Percentiles rank a stretch among this genome's conserved stretches.
Evolutionary conservation across 53 echinoderm and acorn worm species (phyloP).

Genomic region (Arbacia lixula): DNA sequence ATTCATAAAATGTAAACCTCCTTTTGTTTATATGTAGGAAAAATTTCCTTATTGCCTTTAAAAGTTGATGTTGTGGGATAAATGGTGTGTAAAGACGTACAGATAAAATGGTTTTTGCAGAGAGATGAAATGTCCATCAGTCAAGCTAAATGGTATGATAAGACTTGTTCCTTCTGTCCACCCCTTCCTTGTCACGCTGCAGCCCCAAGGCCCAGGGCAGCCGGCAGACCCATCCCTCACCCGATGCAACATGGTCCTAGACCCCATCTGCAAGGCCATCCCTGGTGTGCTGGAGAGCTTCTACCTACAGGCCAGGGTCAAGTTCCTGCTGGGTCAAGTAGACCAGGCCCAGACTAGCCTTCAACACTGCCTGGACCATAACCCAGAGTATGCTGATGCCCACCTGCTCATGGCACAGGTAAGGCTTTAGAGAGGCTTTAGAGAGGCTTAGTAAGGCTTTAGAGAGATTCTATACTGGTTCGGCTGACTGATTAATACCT

Average conservation of each 20-base stretch:
- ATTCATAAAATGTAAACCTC: too few relatives aligned
- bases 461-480: too few relatives aligned
- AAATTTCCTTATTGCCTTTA: too few relatives aligned
- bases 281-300: constrained; percentile 92
- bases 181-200: neutral
- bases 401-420: constrained; percentile 99
- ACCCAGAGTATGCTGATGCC: constrained; percentile 92
- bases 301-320: constrained; percentile 80
- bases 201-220: constrained; percentile 92
- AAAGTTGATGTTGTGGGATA: too few relatives aligned
- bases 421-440: too few relatives aligned
- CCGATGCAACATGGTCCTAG: constrained; percentile 83
- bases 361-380: constrained; percentile 90
- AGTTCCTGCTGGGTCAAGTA: constrained; percentile 83
- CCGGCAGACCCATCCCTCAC: constrained; percentile 78
- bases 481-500: neutral
- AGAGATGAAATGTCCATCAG: too few relatives aligned
- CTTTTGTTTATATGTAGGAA: too few relatives aligned
- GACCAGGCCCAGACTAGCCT: constrained; percentile 93
- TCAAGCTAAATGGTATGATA: too few relatives aligned
- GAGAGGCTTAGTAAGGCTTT: too few relatives aligned
- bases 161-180: too few relatives aligned
- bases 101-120: too few relatives aligned
- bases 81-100: too few relatives aligned
- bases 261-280: constrained; percentile 92